These are phyloP conservation scores for Ptychadena robeensis DNA, from an alignment of 2,797 vertebrate species.

Conservation along the genomic window DNA sequence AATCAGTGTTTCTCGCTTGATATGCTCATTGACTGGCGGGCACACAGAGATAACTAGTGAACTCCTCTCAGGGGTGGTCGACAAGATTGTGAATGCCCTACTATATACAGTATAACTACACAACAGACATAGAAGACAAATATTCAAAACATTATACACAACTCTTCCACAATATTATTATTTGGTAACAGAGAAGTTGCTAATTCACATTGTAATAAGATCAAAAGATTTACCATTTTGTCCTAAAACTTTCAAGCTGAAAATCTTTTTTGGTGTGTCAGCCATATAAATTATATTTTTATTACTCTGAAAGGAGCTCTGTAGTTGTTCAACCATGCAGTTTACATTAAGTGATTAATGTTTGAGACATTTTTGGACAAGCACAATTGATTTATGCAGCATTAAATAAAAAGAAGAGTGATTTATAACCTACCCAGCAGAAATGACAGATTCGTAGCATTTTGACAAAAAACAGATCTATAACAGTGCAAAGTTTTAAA, in stretches of 20 bases:
- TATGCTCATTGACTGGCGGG: too few relatives aligned
- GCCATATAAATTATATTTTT: slow-evolving; percentile 57
- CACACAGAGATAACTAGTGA: too few relatives aligned
- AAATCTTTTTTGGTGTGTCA: slow-evolving; percentile 54
- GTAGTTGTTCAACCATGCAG: slow-evolving; percentile 52
- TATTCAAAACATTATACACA: too few relatives aligned
- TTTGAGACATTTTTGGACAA: slow-evolving; percentile 51
- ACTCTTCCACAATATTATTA: too few relatives aligned
- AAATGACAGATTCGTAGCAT: slow-evolving; percentile 43
- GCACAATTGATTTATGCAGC: slow-evolving; percentile 57
- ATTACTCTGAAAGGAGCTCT: slow-evolving; percentile 46
- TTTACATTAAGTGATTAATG: slow-evolving; percentile 62
- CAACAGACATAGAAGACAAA: too few relatives aligned
- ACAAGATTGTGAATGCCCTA: too few relatives aligned
- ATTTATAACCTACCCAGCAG: slow-evolving; percentile 59
- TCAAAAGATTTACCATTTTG: slow-evolving; percentile 42
- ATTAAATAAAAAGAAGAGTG: slow-evolving; percentile 57
- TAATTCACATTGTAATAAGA: not conserved
- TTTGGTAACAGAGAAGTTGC: too few relatives aligned
- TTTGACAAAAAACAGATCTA: slow-evolving; percentile 38
- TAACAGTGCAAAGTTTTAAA: slow-evolving; percentile 21
- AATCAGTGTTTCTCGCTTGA: too few relatives aligned
- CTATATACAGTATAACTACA: too few relatives aligned
- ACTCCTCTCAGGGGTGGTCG: too few relatives aligned
- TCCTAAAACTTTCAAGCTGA: slow-evolving; percentile 42